These are phyloP conservation scores for Tachina lurida DNA, from an alignment of 2,888 invertebrate genomes.

Conservation along the genomic window DNA sequence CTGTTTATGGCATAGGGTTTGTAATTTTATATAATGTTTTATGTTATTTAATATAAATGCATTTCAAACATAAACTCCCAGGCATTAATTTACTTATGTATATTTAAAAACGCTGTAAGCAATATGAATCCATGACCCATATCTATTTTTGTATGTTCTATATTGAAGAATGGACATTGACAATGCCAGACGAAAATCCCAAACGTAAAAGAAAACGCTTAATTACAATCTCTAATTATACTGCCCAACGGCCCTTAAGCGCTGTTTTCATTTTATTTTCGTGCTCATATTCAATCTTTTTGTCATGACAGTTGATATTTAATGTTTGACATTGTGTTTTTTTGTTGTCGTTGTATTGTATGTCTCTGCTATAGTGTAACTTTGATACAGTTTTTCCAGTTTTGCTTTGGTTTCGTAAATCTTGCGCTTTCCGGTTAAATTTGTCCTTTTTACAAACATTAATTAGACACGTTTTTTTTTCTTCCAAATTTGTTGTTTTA, in stretches of 20 bases:
- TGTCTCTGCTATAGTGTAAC: conserved; percentile 11
- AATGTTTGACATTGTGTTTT: conserved; percentile 50
- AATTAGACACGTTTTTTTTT: conserved; percentile 59
- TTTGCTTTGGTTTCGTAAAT: conserved; percentile 27
- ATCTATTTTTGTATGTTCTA: conserved; percentile 10
- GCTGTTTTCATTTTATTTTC: conserved; percentile 10
- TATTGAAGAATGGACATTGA: not conserved
- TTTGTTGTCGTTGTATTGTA: conserved; percentile 16
- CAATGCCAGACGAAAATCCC: not conserved
- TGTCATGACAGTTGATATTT: conserved; percentile 60
- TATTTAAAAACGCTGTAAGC: not conserved
- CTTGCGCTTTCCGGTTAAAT: conserved; percentile 28
- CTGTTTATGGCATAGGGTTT: too few species aligned
- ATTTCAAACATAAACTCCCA: not conserved
- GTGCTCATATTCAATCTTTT: conserved; percentile 42
- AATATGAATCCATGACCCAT: conserved; percentile 35
- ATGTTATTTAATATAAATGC: not conserved
- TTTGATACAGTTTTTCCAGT: conserved; percentile 15
- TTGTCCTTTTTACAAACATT: conserved; percentile 58
- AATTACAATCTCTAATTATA: conserved; percentile 72
- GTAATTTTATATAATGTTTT: too few species aligned
- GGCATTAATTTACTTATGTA: not conserved
- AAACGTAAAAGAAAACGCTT: conserved; percentile 47
- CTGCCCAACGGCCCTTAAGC: conserved; percentile 53
- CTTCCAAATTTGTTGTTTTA: conserved; percentile 3